Base-by-base conservation (phyloP, 2,113 vertebrate genomes). In the Aramus guarauna region DNA sequence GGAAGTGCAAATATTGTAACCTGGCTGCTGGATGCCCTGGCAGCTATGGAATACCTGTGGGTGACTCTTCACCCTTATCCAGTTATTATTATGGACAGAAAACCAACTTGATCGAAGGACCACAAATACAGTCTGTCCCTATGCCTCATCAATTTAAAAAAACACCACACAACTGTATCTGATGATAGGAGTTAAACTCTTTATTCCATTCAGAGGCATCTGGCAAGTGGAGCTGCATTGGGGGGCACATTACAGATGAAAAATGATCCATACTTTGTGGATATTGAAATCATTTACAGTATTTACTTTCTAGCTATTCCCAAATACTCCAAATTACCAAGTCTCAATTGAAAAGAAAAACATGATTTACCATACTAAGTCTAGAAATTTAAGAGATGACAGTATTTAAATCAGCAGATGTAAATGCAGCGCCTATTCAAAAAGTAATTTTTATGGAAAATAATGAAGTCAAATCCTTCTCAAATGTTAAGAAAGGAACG, bases 121-220 rank as follows among this genome's bases (percentile, higher is more conserved):
- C 2, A 0, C 20, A 66, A 14, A 21, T 56, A 68, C 22, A 17
- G 37, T 60, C 91, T 85, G 59, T 69, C 62, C 21, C 37, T 43
- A 2, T n/a, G 59, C 95, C 93, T 97, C 77, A 37, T 45, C 43
- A 32, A n/a, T 56, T 80, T 59, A 80, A 87, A 84, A 94, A 91
- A 26, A 94, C 76, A 69, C 92, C 92, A 91, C 87, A 95, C 64
- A 86, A 94, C 68, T 94, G 92, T 87, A 47, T 88, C 58, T 96
- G 91, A 95, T 96, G 77, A 98, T 96, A 98, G 97, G 95, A 98
- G 98, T 97, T 98, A 97, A 98, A 98, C 98, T 97, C 97, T 98
- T 99, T 98, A 98, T 99, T 99, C 99, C 98, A 99, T 98, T 99
- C 98, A 99, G 99, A 99, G 99, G 99, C 99, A 99, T 99, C 99